Base-by-base conservation (phyloP, 2,113 vertebrate species). In the Baryphthengus martii region DNA sequence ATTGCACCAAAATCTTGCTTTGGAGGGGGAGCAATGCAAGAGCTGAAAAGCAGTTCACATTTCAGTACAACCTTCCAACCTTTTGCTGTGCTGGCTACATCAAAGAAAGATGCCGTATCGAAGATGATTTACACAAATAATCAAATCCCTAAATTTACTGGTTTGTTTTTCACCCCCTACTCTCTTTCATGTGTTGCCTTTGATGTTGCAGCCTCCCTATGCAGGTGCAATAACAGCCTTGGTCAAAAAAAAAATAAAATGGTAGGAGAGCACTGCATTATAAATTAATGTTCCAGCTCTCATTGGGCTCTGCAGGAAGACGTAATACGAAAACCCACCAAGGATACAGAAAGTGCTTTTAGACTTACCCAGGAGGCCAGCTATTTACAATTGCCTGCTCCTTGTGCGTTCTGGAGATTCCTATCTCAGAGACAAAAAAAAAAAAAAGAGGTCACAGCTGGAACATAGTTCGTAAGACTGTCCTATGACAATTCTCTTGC, bases 121-220 rank as follows among this genome's bases (percentile, higher is more conserved):
- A 14, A 3, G 65, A 82, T 66, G 90, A 91, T 87, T 92, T 97
- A 95, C 92, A 95, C 88, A 91, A 96, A 95, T 94, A 96, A 92
- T 84, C 81, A 95, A 95, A 96, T 94, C 45, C 66, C 45, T 66
- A 59, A 52, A 75, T 94, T 95, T 94, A 78, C 88, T 87, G 53
- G 25, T 62, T 63, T 63, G 9, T 17, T 10, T 44, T 40, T 45
- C 20, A 7, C 10, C 25, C 18, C n/a, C 59, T 13, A 6, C 47
- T 66, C 58, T 50, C 93, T 94, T 96, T 97, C 68, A 94, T 85
- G 68, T 94, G 49, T 8, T 93, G 90, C 88, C 96, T 97, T 97
- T 97, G 96, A 97, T 96, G 97, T 93, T 31, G 11, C 76, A 91
- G 77, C 53, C 62, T 92, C 77, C 59, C 74, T 5, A 0, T 56